phyloP scores from a whole-genome alignment of 1,140 invertebrate genomes.

The Drosophila busckii region DNA sequence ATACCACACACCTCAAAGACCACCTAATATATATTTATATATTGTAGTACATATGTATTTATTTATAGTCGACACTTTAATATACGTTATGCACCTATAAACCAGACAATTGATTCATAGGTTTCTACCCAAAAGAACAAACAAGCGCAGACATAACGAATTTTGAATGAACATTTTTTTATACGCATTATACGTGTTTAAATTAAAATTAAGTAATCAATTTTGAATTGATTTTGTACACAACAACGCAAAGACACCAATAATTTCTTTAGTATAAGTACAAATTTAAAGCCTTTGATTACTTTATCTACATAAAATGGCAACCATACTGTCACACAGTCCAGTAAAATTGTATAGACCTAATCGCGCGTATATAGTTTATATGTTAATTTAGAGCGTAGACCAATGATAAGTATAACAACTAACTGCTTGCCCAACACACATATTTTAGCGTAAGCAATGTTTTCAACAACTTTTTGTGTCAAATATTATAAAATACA shows the following conservation, averaged over 20 bases:
- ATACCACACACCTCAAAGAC: constrained; percentile 25
- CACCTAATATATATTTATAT: constrained; percentile 8
- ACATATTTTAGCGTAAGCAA: constrained; percentile 24
- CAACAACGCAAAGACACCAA: constrained; percentile 62
- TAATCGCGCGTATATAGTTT: constrained; percentile 22
- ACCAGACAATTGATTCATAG: constrained; percentile 36
- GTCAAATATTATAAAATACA: constrained; percentile 49
- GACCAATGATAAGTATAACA: constrained; percentile 27
- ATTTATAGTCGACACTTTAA: neutral
- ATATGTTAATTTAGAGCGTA: constrained; percentile 23
- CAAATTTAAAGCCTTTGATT: constrained; percentile 58
- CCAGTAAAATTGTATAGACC: constrained; percentile 41
- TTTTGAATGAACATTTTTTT: constrained; percentile 52
- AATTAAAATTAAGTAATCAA: constrained; percentile 39
- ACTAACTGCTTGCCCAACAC: constrained; percentile 7
- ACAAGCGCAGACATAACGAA: constrained; percentile 42
- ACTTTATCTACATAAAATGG: constrained; percentile 60
- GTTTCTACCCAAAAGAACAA: constrained; percentile 45
- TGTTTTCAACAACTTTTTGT: constrained; percentile 36
- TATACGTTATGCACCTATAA: constrained; percentile 17
- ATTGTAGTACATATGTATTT: neutral
- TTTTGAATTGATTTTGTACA: constrained; percentile 53
- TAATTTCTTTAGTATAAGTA: constrained; percentile 44
- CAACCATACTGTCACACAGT: constrained; percentile 38
- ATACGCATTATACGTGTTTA: constrained; percentile 24